Conservation (phyloP, 2,888 invertebrate genomes). For the Amphipyra berbera region DNA sequence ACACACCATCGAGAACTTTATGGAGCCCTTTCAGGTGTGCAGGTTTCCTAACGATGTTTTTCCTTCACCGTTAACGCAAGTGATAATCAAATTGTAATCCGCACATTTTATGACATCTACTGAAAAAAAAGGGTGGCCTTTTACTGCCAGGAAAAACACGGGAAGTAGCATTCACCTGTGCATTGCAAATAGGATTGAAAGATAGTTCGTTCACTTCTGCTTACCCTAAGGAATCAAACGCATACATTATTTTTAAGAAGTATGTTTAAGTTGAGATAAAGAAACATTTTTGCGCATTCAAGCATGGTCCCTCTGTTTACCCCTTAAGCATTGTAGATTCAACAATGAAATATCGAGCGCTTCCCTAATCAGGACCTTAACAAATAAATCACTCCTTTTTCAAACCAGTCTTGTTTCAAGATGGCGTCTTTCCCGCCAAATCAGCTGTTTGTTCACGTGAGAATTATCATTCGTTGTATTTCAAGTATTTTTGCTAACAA, state of each 20-base stretch:
- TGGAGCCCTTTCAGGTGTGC: too few species aligned
- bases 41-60: too few species aligned
- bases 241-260: neutral
- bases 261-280: neutral
- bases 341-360: constrained; percentile 46
- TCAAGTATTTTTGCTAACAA: constrained; percentile 37
- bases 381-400: constrained; percentile 45
- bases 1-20: too few species aligned
- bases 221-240: neutral
- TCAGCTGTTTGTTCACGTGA: constrained; percentile 54
- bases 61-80: too few species aligned
- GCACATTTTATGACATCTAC: too few species aligned
- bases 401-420: constrained; percentile 49
- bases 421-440: constrained; percentile 60
- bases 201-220: too few species aligned
- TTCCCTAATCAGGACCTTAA: constrained; percentile 34
- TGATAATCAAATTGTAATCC: too few species aligned
- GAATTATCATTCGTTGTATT: constrained; percentile 31
- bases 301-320: constrained; percentile 15
- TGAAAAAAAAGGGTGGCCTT: too few species aligned
- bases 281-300: constrained; percentile 34
- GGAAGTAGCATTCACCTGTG: too few species aligned
- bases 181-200: too few species aligned
- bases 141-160: too few species aligned
- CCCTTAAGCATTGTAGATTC: constrained; percentile 13